Conservation (phyloP, 2,113 vertebrate genomes). For the Malaclemys terrapin region DNA sequence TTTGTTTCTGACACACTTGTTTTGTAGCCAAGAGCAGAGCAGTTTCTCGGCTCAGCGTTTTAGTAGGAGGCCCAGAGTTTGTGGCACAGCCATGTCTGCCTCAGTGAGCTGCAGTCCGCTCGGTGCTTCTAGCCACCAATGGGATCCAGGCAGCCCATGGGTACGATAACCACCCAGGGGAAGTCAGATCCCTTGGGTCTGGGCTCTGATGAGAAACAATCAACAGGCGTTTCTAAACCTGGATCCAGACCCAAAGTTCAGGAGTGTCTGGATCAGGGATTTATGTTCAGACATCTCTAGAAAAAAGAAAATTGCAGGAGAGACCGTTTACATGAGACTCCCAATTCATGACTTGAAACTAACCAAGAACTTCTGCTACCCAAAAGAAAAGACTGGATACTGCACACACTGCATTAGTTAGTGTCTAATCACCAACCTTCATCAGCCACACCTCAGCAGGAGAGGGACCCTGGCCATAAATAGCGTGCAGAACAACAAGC, state of each 20-base stretch:
- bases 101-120: background rate
- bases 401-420: background rate
- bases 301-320: background rate
- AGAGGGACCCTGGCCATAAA: background rate
- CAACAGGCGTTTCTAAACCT: background rate
- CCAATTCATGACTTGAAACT: background rate
- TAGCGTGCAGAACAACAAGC: background rate
- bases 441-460: background rate
- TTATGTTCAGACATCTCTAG: background rate
- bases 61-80: background rate
- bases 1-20: background rate
- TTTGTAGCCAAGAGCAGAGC: background rate
- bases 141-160: background rate
- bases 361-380: background rate
- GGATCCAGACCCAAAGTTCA: fast-evolving
- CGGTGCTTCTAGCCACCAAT: background rate
- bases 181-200: fast-evolving
- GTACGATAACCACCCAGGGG: background rate
- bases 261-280: background rate
- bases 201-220: background rate
- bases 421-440: background rate
- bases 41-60: background rate
- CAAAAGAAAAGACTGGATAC: background rate
- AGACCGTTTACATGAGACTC: background rate
- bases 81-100: background rate